Evolutionary conservation across 2,888 invertebrate species (phyloP).

Genomic region (Hipparchia sbordonii): DNA sequence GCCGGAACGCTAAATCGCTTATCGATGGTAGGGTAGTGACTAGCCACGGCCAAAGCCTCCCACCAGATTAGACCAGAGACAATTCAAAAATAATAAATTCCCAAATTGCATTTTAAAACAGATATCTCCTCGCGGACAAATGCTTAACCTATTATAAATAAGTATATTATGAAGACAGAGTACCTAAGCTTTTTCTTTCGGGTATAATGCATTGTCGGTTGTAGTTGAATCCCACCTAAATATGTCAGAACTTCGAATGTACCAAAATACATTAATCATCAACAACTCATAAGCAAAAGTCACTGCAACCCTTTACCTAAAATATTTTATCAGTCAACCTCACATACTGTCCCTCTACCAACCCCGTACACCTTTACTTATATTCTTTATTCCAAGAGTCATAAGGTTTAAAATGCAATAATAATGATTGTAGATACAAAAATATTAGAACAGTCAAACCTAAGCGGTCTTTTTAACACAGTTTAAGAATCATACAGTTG

Average conservation of each 20-base stretch:
- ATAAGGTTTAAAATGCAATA: conserved; percentile 4
- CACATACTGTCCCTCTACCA: conserved; percentile 21
- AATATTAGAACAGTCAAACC: conserved; percentile 17
- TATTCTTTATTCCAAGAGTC: neutral
- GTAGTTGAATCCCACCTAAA: neutral
- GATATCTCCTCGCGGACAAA: too few relatives aligned
- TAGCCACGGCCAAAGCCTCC: too few relatives aligned
- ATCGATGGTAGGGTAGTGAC: too few relatives aligned
- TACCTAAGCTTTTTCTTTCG: neutral
- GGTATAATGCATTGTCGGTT: neutral
- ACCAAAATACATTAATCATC: conserved; percentile 23
- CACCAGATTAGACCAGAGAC: too few relatives aligned
- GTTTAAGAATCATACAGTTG: conserved; percentile 7
- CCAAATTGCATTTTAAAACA: too few relatives aligned
- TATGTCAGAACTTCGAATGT: conserved; percentile 7
- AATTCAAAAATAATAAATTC: too few relatives aligned
- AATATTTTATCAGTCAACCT: conserved; percentile 20
- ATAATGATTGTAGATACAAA: neutral
- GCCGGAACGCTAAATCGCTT: too few relatives aligned
- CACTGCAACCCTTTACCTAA: conserved; percentile 23
- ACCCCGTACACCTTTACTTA: neutral
- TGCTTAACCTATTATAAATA: too few relatives aligned
- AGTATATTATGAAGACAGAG: too few relatives aligned
- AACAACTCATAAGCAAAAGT: conserved; percentile 21
- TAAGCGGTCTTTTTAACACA: neutral